Evolutionary conservation across 2,888 invertebrate species (phyloP).

Genomic region (Margaritifera margaritifera): DNA sequence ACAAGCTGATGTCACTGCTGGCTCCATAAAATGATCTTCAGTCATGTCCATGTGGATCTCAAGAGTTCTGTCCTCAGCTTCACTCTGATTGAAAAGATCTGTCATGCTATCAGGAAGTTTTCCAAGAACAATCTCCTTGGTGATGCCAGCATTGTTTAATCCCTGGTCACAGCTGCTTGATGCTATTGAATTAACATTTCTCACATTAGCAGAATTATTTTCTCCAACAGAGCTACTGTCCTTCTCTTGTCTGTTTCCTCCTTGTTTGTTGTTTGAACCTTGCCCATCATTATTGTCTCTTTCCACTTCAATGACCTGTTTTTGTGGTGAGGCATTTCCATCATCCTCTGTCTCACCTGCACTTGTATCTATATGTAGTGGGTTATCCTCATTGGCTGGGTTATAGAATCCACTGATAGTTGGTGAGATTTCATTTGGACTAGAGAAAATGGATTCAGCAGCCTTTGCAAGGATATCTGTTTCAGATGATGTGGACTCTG

Average conservation of each 20-base stretch:
- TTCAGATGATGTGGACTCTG: constrained; percentile 34
- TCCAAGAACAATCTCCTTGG: background rate
- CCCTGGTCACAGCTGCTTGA: background rate
- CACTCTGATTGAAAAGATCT: constrained; percentile 13
- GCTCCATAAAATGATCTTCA: constrained; percentile 39
- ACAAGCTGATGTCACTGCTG: background rate
- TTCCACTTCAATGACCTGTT: constrained; percentile 12
- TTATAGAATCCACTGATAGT: constrained; percentile 61
- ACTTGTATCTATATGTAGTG: constrained; percentile 65
- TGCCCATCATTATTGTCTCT: constrained; percentile 12
- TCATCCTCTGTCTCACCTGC: constrained; percentile 56
- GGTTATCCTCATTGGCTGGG: constrained; percentile 65
- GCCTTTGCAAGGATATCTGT: constrained; percentile 72
- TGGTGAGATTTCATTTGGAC: constrained; percentile 47
- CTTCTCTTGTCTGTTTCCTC: too few species aligned
- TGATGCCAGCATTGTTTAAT: background rate
- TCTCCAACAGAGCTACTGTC: too few species aligned
- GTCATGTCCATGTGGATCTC: constrained; percentile 19
- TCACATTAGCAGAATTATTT: too few species aligned
- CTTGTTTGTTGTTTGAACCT: too few species aligned
- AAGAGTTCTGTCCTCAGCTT: constrained; percentile 7
- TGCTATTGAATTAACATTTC: too few species aligned
- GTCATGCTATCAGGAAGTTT: constrained; percentile 1
- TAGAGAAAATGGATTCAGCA: constrained; percentile 71
- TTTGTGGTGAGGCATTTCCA: constrained; percentile 28